Conservation (phyloP, 2,113 vertebrate species). For the Mirounga angustirostris region DNA sequence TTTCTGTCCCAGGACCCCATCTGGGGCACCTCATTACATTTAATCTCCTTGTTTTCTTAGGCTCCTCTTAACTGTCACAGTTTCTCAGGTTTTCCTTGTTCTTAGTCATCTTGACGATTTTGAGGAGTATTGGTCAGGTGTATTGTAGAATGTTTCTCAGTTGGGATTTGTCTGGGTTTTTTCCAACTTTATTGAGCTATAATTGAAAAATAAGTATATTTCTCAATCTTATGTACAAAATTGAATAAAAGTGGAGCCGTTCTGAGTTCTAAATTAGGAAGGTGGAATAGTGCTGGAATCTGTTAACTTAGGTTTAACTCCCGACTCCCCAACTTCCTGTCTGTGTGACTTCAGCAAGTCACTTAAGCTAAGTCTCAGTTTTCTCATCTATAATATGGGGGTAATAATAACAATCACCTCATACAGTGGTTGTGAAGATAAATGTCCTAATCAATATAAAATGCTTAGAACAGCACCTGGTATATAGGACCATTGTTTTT, state of each 20-base stretch:
- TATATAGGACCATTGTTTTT: not conserved
- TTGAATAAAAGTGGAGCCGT: not conserved
- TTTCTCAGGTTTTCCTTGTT: not conserved
- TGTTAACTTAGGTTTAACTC: not conserved
- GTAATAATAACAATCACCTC: not conserved
- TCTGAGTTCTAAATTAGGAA: constrained; percentile 29
- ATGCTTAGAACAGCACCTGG: not conserved
- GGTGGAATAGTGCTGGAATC: not conserved
- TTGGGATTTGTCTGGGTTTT: not conserved
- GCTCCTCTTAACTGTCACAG: not conserved
- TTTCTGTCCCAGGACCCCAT: not conserved
- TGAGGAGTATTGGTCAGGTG: not conserved
- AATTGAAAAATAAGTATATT: not conserved
- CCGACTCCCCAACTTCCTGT: not conserved
- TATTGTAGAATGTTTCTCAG: not conserved
- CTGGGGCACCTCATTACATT: not conserved
- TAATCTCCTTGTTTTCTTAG: not conserved
- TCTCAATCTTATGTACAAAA: not conserved
- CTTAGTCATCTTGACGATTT: not conserved
- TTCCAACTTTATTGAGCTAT: not conserved
- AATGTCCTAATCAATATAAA: not conserved
- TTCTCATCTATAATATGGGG: not conserved
- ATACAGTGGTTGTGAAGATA: not conserved
- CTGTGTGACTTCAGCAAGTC: not conserved
- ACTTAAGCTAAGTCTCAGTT: not conserved